Conservation (phyloP, 2,888 invertebrate species). For the Pseudococcus viburni region DNA sequence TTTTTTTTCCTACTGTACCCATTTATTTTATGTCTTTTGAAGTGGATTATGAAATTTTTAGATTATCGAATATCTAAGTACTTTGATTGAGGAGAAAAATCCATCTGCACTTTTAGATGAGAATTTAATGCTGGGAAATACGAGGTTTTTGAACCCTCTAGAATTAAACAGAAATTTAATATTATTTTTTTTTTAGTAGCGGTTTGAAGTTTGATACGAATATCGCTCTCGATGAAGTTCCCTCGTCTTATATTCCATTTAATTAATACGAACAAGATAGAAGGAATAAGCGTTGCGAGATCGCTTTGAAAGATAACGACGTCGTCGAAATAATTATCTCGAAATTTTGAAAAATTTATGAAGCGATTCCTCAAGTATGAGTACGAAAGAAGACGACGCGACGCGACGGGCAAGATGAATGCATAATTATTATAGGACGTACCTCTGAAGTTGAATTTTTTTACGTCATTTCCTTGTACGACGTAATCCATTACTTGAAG, state of each 20-base stretch:
- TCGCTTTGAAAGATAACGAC: background rate
- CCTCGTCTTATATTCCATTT: background rate
- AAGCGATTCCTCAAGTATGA: background rate
- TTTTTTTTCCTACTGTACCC: background rate
- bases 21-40: background rate
- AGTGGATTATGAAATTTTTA: no score
- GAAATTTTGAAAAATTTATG: constrained; percentile 12
- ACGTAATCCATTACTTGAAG: no score
- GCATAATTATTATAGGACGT: background rate
- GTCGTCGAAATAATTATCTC: background rate
- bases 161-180: background rate
- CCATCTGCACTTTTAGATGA: no score
- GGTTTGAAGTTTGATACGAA: background rate
- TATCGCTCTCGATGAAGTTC: background rate
- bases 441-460: no score
- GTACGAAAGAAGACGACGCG: background rate
- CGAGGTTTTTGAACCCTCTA: background rate
- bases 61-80: no score
- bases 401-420: background rate
- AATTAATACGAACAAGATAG: background rate
- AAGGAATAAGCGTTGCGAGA: background rate
- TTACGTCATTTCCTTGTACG: no score
- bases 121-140: background rate
- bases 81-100: no score
- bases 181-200: background rate